Base-by-base conservation (phyloP, 2,888 invertebrate species). In the Rotaria macrura region DNA sequence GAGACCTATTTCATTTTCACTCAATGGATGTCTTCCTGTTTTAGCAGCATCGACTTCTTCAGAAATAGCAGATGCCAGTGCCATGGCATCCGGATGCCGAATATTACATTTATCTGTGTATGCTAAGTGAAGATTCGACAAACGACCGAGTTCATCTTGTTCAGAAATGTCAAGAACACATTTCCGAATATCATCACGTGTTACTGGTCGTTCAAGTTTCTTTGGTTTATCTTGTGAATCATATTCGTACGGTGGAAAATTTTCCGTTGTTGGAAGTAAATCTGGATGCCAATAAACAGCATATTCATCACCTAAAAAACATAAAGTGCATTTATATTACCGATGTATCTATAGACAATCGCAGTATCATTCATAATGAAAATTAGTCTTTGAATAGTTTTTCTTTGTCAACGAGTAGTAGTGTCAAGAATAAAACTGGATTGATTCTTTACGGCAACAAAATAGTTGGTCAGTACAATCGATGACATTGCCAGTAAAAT, bases 31-130 rank as follows among this genome's bases (percentile, higher is more conserved):
- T 43, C 20, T 79, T 1, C 79, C 79, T 7, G 79, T 79, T 79
- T 79, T 79, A 79, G 43, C 79, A 12, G 79, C 79, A 79, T 79
- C 79, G 20, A 79, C 79, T 79, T 79, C 79, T 79, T 79, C 43
- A n/a, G 79, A 4, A 43, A 79, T 79, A 7, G 40, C 79, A 79
- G 25, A 10, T 23, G 79, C 79, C 6, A 79, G 10, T 79, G 1
- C 4, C 5, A 79, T 43, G 10, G 79, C 23, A n/a, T n/a, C 43
- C 3, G 4, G 40, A 79, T 79, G 43, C 23, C 43, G 40, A 25
- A 79, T 43, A 43, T 10, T 43, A 40, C 7, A 79, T 43, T 23
- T 43, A 43, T 79, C 79, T 3, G 43, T 43, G 25, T 3, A 79
- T 25, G 79, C 79, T 43, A 79, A 79, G 43, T 79, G 79, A n/a